Base-by-base conservation (phyloP, 2,113 vertebrate genomes). In the Paramisgurnus dabryanus region DNA sequence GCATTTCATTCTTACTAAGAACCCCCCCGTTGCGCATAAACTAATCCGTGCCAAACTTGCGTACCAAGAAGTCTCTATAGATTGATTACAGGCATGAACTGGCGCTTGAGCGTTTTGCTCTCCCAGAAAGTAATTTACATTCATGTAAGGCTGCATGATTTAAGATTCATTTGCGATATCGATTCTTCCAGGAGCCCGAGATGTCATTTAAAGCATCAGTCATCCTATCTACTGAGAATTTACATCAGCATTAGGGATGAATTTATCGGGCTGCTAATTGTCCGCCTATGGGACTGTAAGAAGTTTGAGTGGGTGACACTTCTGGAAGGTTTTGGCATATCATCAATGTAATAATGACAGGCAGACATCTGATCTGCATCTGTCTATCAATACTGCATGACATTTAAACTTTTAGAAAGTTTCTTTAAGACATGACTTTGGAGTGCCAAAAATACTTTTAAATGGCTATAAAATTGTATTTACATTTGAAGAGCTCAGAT, bases 281-380 rank as follows among this genome's bases (percentile, higher is more conserved):
- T 70, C 80, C 70, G 76, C 49, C 50, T 76, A 79, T 71, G 80
- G 70, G 70, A 70, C 43, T 9, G 7, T 34, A 71, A 68, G 75
- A 39, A 82, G 18, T 65, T 18, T 34, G 61, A 75, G 63, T 53
- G 61, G 82, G 77, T 82, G 79, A 86, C 63, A 41, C 45, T 76
- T 72, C 40, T 58, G 60, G 60, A 78, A 78, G 60, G 60, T 72
- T 71, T 57, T 82, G 85, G 76, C 76, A 86, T 49, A 80, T 82
- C 82, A 86, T 84, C 85, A 80, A 84, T 84, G 76, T 64, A 55
- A 39, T 84, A 79, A 86, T 80, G 77, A 74, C 82, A 82, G 53
- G 82, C 50, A 63, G 76, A 81, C 41, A 75, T 82, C 49, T 45
- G 58, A 50, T 27, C 71, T 47, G 12, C 41, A 70, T 27, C 27